Percentiles rank a stretch among this genome's conserved stretches.
These are phyloP conservation scores for Myopa tessellatipennis DNA, from an alignment of 2,888 invertebrate genomes.

Conservation along the genomic window DNA sequence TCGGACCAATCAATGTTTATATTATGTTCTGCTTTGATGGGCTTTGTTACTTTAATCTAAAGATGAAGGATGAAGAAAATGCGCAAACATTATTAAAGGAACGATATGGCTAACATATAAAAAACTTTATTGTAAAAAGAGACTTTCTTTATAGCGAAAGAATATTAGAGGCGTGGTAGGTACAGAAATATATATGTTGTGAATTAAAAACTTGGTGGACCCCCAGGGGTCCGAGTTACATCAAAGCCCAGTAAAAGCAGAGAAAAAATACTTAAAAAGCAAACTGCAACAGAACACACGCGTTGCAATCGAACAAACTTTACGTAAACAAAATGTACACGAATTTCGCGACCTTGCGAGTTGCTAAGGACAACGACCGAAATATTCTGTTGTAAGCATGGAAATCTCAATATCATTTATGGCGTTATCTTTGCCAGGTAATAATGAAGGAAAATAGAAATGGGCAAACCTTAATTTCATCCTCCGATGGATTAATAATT, in stretches of 20 bases:
- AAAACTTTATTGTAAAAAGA: neutral
- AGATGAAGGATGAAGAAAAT: constrained; percentile 10
- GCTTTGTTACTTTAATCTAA: constrained; percentile 70
- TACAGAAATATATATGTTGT: too few relatives aligned
- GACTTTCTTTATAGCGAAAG: too few relatives aligned
- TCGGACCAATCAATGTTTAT: constrained; percentile 72
- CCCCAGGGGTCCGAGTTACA: too few relatives aligned
- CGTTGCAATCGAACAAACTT: constrained; percentile 28
- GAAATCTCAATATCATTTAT: constrained; percentile 18
- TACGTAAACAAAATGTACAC: neutral
- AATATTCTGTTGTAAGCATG: neutral
- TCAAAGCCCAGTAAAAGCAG: neutral
- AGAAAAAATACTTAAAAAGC: too few relatives aligned
- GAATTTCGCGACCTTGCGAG: neutral
- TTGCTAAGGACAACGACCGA: constrained; percentile 25
- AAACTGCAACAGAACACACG: neutral
- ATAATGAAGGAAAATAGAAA: neutral
- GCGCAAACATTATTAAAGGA: neutral
- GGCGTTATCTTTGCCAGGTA: neutral
- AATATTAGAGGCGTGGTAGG: too few relatives aligned
- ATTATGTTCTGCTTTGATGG: constrained; percentile 72
- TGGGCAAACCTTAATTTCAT: constrained; percentile 65
- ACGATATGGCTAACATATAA: too few relatives aligned
- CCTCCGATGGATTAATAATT: constrained; percentile 72
- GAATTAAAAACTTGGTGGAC: too few relatives aligned